Evolutionary conservation across 2,888 invertebrate genomes (phyloP), one percentile per base, ranked within the genome.

Genomic region (Prionchulus punctatus): DNA sequence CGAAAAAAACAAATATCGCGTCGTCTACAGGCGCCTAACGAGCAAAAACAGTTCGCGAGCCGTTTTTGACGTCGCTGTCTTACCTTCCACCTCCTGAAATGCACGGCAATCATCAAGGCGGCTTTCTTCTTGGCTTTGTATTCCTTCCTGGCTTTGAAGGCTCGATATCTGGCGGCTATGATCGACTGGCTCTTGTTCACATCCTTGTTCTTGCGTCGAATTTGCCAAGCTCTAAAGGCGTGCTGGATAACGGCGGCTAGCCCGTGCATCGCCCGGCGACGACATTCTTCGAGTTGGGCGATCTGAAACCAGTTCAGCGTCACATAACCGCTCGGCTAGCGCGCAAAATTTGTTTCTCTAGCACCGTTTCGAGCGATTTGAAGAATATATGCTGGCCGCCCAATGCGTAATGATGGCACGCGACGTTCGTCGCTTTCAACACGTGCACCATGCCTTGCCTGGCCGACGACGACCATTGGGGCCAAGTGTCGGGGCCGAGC

Each of bases 41-140:
- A n/a, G n/a, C n/a, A n/a, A n/a, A n/a, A n/a, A n/a, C n/a, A n/a
- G n/a, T n/a, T n/a, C n/a, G n/a, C n/a, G n/a, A 36, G 12, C 7
- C 7, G 18, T 18, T 36, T 12, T 18, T 12, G 36, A 7, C 36
- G 18, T 18, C 36, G 7, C 36, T 12, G 36, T 36, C 47, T 21
- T 21, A 50, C 50, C 50, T 50, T 50, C 50, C 50, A 50, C 15
- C 50, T 36, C 36, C 52, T 12, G n/a, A 15, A n/a, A n/a, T 21
- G 25, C 2, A 36, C 52, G 21, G 12, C n/a, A 18, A 52, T 7
- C 3, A 31, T 3, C 2, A 52, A 15, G 18, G 4, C 4, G 30
- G 36, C 31, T 30, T 23, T 7, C 31, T 36, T n/a, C 31, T 25
- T 30, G 21, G 30, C 18, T n/a, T 15, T 21, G 36, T n/a, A 52